phyloP scores from a whole-genome alignment of 2,797 vertebrate species.

The Neomorphus geoffroyi region DNA sequence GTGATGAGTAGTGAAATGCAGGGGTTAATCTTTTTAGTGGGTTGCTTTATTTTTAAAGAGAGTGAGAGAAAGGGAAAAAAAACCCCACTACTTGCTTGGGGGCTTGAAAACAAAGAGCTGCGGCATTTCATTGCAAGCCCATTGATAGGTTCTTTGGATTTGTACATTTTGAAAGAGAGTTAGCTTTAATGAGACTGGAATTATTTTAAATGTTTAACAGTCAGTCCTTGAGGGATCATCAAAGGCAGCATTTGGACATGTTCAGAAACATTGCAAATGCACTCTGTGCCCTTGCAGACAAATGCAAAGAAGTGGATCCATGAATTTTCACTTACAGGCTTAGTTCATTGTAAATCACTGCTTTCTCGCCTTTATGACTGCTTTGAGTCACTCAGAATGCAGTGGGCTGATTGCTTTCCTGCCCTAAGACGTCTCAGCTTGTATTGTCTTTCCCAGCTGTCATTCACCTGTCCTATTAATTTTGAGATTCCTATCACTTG shows the following conservation, averaged over 20 bases:
- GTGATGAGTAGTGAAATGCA: constrained; percentile 15
- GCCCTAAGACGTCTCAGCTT: background rate
- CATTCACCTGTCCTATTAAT: constrained; percentile 58
- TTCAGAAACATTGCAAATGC: constrained; percentile 54
- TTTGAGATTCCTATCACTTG: constrained; percentile 53
- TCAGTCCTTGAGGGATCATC: constrained; percentile 61
- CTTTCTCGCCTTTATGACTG: constrained; percentile 38
- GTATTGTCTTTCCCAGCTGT: constrained; percentile 33
- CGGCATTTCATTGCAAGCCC: constrained; percentile 4
- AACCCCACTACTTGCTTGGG: background rate
- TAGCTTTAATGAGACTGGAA: constrained; percentile 63
- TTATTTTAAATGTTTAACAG: constrained; percentile 68
- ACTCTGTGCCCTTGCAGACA: constrained; percentile 27
- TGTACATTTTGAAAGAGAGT: constrained; percentile 43
- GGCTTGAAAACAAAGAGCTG: constrained; percentile 41
- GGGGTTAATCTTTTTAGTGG: constrained; percentile 11
- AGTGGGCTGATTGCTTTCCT: constrained; percentile 52
- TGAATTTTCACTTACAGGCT: constrained; percentile 50
- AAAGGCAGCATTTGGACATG: constrained; percentile 46
- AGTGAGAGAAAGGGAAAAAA: background rate
- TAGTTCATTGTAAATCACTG: constrained; percentile 55
- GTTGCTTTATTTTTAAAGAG: background rate
- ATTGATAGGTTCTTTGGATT: constrained; percentile 20
- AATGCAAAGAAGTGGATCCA: constrained; percentile 46
- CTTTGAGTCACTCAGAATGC: constrained; percentile 28